Evolutionary conservation across 1,140 invertebrate species (phyloP).

Genomic region (Drosophila guanche): DNA sequence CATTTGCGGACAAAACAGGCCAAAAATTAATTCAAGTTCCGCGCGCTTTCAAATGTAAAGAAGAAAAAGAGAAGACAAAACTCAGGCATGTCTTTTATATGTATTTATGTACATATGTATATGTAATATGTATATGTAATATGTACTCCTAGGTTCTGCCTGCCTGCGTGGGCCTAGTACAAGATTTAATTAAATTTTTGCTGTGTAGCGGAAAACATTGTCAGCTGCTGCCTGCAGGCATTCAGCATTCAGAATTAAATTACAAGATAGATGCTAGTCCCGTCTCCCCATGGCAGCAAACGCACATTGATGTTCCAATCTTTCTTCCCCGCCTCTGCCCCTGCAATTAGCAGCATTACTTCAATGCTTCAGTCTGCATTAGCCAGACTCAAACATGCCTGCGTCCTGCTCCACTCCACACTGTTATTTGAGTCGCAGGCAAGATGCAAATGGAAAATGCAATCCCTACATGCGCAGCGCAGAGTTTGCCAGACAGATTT

Average conservation of each 20-base stretch:
- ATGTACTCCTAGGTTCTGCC: conserved; percentile 2
- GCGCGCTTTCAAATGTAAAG: conserved; percentile 70
- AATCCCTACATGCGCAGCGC: not conserved
- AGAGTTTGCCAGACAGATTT: conserved; percentile 10
- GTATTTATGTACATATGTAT: not conserved
- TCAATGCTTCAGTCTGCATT: conserved; percentile 3
- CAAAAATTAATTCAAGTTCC: conserved; percentile 75
- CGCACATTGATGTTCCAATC: no score
- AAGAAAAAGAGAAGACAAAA: no score
- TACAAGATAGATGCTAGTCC: conserved; percentile 10
- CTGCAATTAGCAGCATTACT: no score
- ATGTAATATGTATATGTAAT: no score
- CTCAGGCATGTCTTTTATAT: no score
- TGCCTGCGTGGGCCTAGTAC: conserved; percentile 58
- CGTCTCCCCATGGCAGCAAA: conserved; percentile 2
- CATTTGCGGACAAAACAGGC: conserved; percentile 58
- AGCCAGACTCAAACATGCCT: conserved; percentile 5
- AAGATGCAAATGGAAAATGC: conserved; percentile 36
- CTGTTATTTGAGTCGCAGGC: conserved; percentile 1
- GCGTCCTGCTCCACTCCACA: conserved; percentile 4
- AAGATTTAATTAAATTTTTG: conserved; percentile 75
- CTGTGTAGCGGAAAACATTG: conserved; percentile 36
- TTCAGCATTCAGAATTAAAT: not conserved
- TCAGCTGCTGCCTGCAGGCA: conserved; percentile 27
- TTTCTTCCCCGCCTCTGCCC: no score